Conservation (phyloP, 2,888 invertebrate species). For the Cephalotes varians region DNA sequence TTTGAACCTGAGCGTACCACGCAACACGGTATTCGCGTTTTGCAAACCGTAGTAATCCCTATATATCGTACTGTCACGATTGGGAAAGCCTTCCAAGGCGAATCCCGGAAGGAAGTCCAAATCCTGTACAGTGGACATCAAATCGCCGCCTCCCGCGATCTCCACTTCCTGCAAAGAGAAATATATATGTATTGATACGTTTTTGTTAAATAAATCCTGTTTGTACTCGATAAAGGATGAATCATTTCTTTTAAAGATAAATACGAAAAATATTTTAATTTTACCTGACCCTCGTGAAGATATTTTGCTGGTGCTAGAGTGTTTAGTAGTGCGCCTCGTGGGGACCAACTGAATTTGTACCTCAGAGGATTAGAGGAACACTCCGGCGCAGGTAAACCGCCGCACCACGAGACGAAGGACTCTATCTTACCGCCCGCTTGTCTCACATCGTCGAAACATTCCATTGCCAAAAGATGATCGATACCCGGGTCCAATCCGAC, state of each 20-base stretch:
- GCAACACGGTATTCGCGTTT: constrained; percentile 94
- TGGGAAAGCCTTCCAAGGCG: constrained; percentile 98
- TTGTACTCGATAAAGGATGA: background rate
- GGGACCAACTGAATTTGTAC: constrained; percentile 99
- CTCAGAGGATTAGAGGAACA: constrained; percentile 95
- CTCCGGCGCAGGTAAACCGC: constrained; percentile 98
- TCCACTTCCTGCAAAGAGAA: constrained; percentile 91
- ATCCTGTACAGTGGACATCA: constrained; percentile 93
- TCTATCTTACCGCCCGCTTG: constrained; percentile 96
- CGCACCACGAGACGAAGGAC: constrained; percentile 98
- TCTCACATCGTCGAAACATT: constrained; percentile 97
- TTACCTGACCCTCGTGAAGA: constrained; percentile 92
- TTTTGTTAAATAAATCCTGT: background rate
- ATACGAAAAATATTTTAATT: background rate
- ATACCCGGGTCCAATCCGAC: constrained; percentile 99
- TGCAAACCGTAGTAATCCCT: constrained; percentile 94
- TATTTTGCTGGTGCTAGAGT: constrained; percentile 96
- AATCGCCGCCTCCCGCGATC: constrained; percentile 94
- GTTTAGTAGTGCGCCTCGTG: constrained; percentile 96
- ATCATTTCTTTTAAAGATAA: background rate
- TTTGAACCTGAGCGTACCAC: constrained; percentile 97
- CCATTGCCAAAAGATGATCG: constrained; percentile 98
- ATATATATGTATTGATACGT: background rate
- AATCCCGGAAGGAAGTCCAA: constrained; percentile 98
- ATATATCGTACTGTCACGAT: constrained; percentile 97